Base-by-base conservation (phyloP, 2,797 vertebrate genomes). In the Parambassis ranga region DNA sequence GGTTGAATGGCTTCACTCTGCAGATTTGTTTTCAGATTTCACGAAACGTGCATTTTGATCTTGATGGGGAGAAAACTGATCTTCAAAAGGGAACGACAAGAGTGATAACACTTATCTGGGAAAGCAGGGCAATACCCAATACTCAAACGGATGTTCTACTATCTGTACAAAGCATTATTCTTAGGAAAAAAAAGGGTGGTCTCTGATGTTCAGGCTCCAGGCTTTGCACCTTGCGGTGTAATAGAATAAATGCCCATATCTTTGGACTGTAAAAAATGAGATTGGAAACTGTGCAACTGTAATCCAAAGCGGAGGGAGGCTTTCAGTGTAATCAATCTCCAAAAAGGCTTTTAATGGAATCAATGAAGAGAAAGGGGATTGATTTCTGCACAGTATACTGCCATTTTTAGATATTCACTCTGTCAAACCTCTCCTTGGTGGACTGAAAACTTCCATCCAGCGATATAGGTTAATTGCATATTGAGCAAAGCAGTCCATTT, bases 291-390 rank as follows among this genome's bases (percentile, higher is more conserved):
- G 67, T 69, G 81, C 71, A 80, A 85, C 76, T 86, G 89, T 89
- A 90, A 91, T 89, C 87, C 79, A 78, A 88, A 84, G 78, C 82
- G 67, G 69, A 84, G 77, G 80, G 72, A 87, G 76, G 87, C 90
- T 91, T 91, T 91, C 81, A 90, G 86, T 80, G 86, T 86, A 90
- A 92, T 92, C 91, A 89, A 91, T 92, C 89, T 91, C 88, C 82
- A 91, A 92, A 92, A 91, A 90, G 86, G 87, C 90, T 90, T 89
- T 91, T 92, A 92, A 92, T 91, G 91, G 87, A 91, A 92, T 91
- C 90, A 90, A 91, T 91, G 87, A 76, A 82, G 82, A 86, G 83
- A 88, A 81, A 66, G 41, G 68, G 86, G 81, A 92, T 91, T 87
- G 91, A 92, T 92, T 89, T 82, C 83, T 56, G 61, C 82, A 75